Percentiles rank a stretch among this genome's conserved stretches.
phyloP scores from a whole-genome alignment of 1,140 invertebrate genomes.

The Diachasmimorpha longicaudata region DNA sequence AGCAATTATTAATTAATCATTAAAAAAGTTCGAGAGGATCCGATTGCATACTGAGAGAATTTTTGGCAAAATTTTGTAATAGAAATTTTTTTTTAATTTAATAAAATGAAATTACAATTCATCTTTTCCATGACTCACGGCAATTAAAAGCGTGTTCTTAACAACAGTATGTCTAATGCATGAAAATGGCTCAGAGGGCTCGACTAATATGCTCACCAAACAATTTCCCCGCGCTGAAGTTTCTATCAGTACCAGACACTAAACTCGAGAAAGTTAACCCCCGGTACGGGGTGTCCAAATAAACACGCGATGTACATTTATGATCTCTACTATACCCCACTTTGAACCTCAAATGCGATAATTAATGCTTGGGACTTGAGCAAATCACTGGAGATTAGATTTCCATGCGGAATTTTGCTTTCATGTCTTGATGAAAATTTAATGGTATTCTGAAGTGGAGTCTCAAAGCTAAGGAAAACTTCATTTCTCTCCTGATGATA shows the following conservation, averaged over 20 bases:
- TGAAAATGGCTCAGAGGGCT: background rate
- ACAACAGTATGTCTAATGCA: background rate
- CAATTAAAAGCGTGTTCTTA: background rate
- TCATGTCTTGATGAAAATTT: background rate
- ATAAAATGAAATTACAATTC: no score
- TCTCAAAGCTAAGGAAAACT: background rate
- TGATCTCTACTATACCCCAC: background rate
- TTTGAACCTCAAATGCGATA: background rate
- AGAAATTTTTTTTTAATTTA: no score
- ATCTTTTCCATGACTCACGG: no score
- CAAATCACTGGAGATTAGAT: background rate
- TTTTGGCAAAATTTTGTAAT: no score
- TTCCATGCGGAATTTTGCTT: background rate
- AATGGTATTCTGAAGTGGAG: background rate
- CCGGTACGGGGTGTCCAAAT: slow-evolving; percentile 2
- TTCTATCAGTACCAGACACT: slow-evolving; percentile 13
- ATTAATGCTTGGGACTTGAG: background rate
- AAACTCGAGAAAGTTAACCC: slow-evolving; percentile 17
- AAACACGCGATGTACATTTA: slow-evolving; percentile 10
- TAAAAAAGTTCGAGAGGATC: no score
- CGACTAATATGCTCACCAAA: slow-evolving; percentile 18
- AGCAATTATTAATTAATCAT: no score
- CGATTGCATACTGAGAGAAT: no score
- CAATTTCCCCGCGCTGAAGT: slow-evolving; percentile 23
- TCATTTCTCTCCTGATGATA: background rate